Conservation (phyloP, 1,140 invertebrate genomes). For the Penaeus chinensis region DNA sequence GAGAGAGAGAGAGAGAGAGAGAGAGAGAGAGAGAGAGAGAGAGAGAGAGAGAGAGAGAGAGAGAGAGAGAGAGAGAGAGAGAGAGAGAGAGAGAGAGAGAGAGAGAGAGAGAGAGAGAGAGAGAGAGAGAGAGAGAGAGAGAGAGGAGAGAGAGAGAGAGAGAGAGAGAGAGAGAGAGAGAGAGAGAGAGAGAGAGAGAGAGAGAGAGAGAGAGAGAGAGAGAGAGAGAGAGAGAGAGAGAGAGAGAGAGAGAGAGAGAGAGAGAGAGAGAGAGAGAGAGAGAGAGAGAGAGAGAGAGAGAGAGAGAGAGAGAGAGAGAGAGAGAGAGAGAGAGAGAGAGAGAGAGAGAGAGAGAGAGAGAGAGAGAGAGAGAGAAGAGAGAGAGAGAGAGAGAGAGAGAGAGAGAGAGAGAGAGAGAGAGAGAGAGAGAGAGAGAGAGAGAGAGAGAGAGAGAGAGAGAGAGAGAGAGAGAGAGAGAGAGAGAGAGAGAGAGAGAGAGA, state of each 20-base stretch:
- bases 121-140: too few relatives aligned
- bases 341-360: background rate
- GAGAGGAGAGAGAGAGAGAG: background rate
- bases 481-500: background rate
- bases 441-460: background rate
- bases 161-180: background rate
- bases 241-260: slow-evolving; percentile 8
- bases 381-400: background rate
- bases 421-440: background rate
- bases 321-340: background rate
- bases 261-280: slow-evolving; percentile 1
- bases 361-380: background rate
- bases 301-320: background rate
- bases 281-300: background rate
- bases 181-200: background rate
- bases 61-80: too few relatives aligned
- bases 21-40: too few relatives aligned
- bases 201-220: background rate
- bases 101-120: too few relatives aligned
- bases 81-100: too few relatives aligned
- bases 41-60: too few relatives aligned
- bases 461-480: background rate
- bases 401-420: background rate
- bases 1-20: too few relatives aligned
- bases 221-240: background rate